phyloP scores from a whole-genome alignment of 2,888 invertebrate genomes.

The Nephrotoma flavescens region DNA sequence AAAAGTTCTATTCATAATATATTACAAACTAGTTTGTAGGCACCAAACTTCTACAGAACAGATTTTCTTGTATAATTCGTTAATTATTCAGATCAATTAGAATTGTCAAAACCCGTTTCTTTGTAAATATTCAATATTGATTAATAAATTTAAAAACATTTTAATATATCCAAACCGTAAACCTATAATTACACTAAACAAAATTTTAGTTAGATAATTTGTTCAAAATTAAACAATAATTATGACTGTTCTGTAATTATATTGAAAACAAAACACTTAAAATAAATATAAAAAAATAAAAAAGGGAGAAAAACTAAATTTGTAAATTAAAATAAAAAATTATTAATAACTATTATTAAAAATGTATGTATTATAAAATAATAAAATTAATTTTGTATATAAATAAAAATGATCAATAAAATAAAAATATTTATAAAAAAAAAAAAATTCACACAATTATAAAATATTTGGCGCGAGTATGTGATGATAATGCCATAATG shows the following conservation, averaged over 20 bases:
- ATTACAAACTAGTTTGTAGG: neutral
- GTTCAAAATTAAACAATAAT: neutral
- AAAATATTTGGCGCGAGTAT: neutral
- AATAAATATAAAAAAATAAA: neutral
- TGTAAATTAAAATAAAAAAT: neutral
- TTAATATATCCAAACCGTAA: neutral
- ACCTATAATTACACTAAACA: neutral
- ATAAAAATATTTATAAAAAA: neutral
- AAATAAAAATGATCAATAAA: neutral
- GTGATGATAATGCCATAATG: neutral
- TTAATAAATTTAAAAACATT: neutral
- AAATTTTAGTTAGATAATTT: neutral
- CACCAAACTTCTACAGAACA: neutral
- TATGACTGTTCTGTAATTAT: neutral
- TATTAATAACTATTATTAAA: neutral
- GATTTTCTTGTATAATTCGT: neutral
- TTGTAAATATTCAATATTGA: neutral
- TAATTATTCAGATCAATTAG: neutral
- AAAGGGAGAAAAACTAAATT: neutral
- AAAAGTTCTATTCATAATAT: neutral
- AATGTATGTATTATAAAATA: neutral
- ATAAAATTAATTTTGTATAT: neutral
- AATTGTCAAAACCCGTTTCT: neutral
- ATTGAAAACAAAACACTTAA: neutral
- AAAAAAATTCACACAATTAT: neutral